These are phyloP conservation scores for Kryphioiulus occultus DNA, from an alignment of 2,888 invertebrate genomes.

Conservation along the genomic window DNA sequence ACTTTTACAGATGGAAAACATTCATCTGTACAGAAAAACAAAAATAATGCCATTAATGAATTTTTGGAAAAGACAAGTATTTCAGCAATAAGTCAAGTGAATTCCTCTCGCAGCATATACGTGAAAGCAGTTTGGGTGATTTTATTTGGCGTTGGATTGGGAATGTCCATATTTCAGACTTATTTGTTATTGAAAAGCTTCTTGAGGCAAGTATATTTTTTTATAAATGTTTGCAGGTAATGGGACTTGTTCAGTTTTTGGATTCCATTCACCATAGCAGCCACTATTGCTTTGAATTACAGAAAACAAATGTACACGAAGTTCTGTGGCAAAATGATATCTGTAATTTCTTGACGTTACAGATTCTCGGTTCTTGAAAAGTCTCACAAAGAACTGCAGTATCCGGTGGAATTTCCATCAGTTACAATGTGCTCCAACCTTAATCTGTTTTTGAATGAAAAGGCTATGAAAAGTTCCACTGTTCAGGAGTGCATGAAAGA, in stretches of 20 bases:
- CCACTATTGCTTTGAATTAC: too few relatives aligned
- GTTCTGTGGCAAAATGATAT: too few relatives aligned
- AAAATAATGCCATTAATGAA: not conserved
- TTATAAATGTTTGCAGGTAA: not conserved
- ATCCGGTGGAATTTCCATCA: not conserved
- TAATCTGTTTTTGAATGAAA: not conserved
- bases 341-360: not conserved
- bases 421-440: not conserved
- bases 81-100: not conserved
- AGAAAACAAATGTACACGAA: too few relatives aligned
- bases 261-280: too few relatives aligned
- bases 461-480: not conserved
- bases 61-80: not conserved
- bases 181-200: not conserved
- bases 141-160: not conserved
- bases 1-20: not conserved
- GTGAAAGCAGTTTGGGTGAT: not conserved
- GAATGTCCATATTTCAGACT: not conserved
- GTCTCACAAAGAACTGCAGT: not conserved
- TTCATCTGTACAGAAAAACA: not conserved
- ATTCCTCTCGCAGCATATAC: not conserved
- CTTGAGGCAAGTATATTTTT: not conserved
- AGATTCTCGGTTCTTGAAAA: slow-evolving; percentile 17
- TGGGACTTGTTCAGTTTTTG: not conserved
- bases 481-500: not conserved